Evolutionary conservation across 2,797 vertebrate genomes (phyloP).

Genomic region (Anomalospiza imberbis): DNA sequence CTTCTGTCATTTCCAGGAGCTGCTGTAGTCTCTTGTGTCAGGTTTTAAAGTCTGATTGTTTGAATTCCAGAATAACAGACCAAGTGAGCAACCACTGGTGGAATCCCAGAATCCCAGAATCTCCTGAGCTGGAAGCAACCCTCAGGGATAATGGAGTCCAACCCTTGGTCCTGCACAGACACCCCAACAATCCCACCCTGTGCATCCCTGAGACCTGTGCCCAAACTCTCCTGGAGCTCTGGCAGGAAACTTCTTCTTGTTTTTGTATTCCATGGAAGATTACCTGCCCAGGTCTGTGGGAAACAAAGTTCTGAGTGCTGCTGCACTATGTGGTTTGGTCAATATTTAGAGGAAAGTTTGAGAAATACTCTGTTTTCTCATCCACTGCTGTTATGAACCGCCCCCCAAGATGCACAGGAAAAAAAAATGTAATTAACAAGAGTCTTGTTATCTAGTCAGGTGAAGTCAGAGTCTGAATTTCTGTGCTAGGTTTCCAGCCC

Average conservation of each 20-base stretch:
- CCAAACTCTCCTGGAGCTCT: neutral
- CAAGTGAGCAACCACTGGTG: neutral
- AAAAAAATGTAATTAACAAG: neutral
- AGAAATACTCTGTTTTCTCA: neutral
- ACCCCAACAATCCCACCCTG: neutral
- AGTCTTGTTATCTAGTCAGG: neutral
- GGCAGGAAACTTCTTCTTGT: neutral
- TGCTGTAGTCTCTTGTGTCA: neutral
- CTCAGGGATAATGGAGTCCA: neutral
- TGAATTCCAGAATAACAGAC: neutral
- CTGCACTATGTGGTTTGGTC: neutral
- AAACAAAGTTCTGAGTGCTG: neutral
- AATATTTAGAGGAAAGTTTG: neutral
- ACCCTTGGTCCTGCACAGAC: neutral
- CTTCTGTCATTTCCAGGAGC: neutral
- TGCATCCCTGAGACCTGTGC: accelerated
- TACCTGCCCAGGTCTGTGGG: neutral
- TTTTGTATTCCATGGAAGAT: neutral
- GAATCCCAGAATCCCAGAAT: neutral
- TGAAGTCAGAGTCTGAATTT: neutral
- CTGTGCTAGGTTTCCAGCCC: neutral
- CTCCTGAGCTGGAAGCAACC: neutral
- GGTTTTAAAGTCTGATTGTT: neutral
- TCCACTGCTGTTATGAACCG: neutral
- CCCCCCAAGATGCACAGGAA: neutral